Evolutionary conservation across 1,140 invertebrate genomes (phyloP), one percentile per base, ranked within the genome.

Genomic region (Liolophura sinensis): DNA sequence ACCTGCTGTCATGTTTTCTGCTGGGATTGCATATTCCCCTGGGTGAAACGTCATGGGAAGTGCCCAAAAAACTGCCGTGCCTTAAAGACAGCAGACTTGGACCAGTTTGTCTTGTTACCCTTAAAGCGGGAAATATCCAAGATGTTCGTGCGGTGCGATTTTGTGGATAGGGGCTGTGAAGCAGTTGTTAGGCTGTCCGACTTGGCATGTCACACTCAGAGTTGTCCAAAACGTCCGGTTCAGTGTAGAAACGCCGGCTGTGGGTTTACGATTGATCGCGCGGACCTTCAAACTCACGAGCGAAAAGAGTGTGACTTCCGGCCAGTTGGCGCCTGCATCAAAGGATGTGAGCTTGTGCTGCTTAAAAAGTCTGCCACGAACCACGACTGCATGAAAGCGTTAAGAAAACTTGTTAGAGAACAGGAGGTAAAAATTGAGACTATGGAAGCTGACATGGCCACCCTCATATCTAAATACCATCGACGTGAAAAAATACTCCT

Each of bases 1-100:
- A 55, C 73, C 6, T 78, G 76, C 60, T 67, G 69, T 31, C 76
- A 78, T 56, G 64, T 76, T n/a, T 78, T 72, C 62, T 78, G 76
- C 66, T 74, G 72, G 0, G 71, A 71, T 14, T 78, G 76, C 61
- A 76, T 76, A 57, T 59, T 73, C 22, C 73, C 76, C 20, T 78
- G 74, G 74, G 64, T 78, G 15, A 66, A 72, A 6, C 62, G 62
- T 14, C 68, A 73, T 56, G 71, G 73, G n/a, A 62, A 63, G 22
- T 78, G 76, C 59, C 76, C 76, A 18, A 47, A 67, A 52, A 67
- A 67, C 5, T 78, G 74, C 54, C 64, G 68, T 52, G 16, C 49
- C 24, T 64, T 77, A 7, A 67, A 66, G 24, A 67, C 74, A 1
- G 51, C 47, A 7, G 72, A 78, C 59, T 54, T 78, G 22, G 68